Evolutionary conservation across 2,113 vertebrate species (phyloP), one percentile per base, ranked within the genome.

Genomic region (Muntiacus muntjak): DNA sequence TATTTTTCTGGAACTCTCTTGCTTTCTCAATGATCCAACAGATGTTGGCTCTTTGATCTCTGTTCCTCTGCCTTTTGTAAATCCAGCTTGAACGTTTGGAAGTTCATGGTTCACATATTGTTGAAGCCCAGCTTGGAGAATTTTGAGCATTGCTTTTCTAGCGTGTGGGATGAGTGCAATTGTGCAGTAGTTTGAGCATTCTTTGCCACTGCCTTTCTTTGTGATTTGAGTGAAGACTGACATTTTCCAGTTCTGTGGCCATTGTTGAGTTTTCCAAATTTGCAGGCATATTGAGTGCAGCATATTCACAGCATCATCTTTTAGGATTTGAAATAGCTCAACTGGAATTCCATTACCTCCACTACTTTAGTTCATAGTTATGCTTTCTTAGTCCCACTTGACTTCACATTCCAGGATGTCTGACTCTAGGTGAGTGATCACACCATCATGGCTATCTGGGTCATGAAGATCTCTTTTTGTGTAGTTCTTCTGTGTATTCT

Each of bases 21-120:
- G 67, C n/a, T 40, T 71, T 71, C 36, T 71, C 5, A 0, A 40
- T 71, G n/a, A 71, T 71, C 19, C n/a, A 71, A 12, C 0, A 0
- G 9, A 40, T 0, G 19, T 71, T 71, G 67, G n/a, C 67, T 71
- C 4, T 21, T 71, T 71, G 9, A 71, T 36, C 9, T 71, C 67
- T 71, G n/a, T 36, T 71, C 19, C 19, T 71, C n/a, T 36, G n/a
- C 9, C 67, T 36, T 71, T 71, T 71, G 17, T 71, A 71, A 36
- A 71, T 6, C n/a, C n/a, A 23, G 17, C n/a, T 36, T 23, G n/a
- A 71, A 71, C 4, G 36, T 36, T n/a, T 71, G n/a, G 1, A 71
- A 40, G 19, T 36, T 71, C 67, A 23, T 0, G 0, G n/a, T 71
- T 36, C 67, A 71, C n/a, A 4, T 71, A 23, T 36, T 36, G 67